Percentiles rank a stretch among this genome's conserved stretches.
Conservation (phyloP, 2,888 invertebrate genomes). For the Heteromyza rotundicornis region DNA sequence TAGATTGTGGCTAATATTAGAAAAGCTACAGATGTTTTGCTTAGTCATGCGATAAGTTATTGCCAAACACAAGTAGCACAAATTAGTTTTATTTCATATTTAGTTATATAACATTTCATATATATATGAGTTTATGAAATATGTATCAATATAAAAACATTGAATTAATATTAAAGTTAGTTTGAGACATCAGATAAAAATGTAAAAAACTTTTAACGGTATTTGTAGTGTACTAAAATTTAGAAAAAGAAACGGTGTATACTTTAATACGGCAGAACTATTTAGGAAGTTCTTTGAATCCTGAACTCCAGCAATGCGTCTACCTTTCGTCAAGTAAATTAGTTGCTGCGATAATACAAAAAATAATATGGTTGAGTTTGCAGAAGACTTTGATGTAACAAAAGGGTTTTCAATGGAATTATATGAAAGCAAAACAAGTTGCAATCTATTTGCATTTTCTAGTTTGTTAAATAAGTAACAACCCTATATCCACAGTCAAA, state of each 20-base stretch:
- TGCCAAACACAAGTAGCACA: too few relatives aligned
- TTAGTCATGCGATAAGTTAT: too few relatives aligned
- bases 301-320: slow-evolving; percentile 53
- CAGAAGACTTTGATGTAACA: slow-evolving; percentile 11
- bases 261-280: slow-evolving; percentile 25
- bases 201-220: slow-evolving; percentile 17
- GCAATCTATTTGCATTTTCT: too few relatives aligned
- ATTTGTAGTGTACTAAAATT: slow-evolving; percentile 15
- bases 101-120: too few relatives aligned
- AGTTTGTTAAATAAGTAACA: too few relatives aligned
- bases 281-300: slow-evolving; percentile 40
- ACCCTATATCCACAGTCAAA: too few relatives aligned
- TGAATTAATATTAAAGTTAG: slow-evolving; percentile 20
- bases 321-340: slow-evolving; percentile 50
- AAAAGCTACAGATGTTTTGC: too few relatives aligned
- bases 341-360: slow-evolving; percentile 55
- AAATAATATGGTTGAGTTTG: slow-evolving; percentile 31
- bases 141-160: slow-evolving; percentile 18
- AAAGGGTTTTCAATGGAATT: not conserved
- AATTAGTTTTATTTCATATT: too few relatives aligned
- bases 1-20: too few relatives aligned
- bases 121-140: too few relatives aligned
- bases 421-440: not conserved
- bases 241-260: slow-evolving; percentile 22
- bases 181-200: slow-evolving; percentile 20